Evolutionary conservation across 1,140 invertebrate genomes (phyloP).

Genomic region (Yoshiicerus persimilis): DNA sequence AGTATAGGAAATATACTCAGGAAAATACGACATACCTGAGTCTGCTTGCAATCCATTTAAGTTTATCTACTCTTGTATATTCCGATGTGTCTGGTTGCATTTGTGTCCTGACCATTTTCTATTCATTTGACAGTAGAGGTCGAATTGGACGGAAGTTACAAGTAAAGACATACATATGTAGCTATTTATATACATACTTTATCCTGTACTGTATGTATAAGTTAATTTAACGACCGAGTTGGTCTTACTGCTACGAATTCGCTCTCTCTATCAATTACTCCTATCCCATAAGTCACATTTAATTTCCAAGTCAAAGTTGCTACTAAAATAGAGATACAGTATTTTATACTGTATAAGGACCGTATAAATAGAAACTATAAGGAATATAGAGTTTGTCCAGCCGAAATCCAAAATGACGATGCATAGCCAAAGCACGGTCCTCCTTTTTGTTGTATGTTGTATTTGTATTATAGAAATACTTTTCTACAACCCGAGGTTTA

Average conservation of each 20-base stretch:
- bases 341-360: no score
- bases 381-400: not conserved
- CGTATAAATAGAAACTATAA: no score
- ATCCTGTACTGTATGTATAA: not conserved
- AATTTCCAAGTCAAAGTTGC: constrained; percentile 25
- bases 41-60: not conserved
- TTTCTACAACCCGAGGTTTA: not conserved
- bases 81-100: not conserved
- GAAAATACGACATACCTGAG: not conserved
- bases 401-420: not conserved
- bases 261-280: not conserved
- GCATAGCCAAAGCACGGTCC: not conserved
- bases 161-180: not conserved
- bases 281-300: not conserved
- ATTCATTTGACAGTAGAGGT: not conserved
- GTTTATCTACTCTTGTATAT: not conserved
- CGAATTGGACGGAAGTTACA: not conserved
- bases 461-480: not conserved
- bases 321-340: not conserved
- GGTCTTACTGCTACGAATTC: not conserved
- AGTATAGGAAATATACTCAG: not conserved
- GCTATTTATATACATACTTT: not conserved
- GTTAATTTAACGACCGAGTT: not conserved
- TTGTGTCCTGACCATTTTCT: not conserved
- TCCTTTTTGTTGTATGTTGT: not conserved